These are phyloP conservation scores for Catalaphyllia jardinei DNA, from an alignment of 64 coral and sea anemone species.

Conservation along the genomic window DNA sequence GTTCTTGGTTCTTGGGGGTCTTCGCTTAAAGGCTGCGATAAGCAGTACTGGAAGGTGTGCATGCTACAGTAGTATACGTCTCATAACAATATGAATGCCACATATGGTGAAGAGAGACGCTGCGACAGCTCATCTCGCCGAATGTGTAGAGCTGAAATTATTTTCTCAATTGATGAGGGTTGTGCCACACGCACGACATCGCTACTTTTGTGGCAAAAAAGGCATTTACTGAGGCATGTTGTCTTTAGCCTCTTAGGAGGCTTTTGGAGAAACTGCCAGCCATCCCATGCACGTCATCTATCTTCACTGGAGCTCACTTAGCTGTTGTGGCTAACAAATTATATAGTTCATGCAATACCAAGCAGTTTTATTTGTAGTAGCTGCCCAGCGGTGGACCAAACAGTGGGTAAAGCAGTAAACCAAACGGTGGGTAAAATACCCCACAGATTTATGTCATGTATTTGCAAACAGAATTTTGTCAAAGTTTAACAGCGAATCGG, in stretches of 20 bases:
- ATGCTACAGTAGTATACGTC: conserved; percentile 50
- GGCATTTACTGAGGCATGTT: conserved; percentile 21
- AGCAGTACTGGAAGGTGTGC: conserved; percentile 28
- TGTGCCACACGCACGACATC: conserved; percentile 27
- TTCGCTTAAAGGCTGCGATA: not conserved
- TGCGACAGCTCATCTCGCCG: conserved; percentile 47
- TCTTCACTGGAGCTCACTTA: not conserved
- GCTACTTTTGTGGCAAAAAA: conserved; percentile 36
- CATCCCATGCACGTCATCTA: not conserved
- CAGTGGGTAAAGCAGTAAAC: no score
- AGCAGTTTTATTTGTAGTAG: no score
- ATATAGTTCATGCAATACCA: no score
- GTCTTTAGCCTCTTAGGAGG: conserved; percentile 22
- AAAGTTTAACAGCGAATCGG: no score
- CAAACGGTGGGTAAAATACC: no score
- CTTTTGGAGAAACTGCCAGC: conserved; percentile 1
- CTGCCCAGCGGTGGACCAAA: no score
- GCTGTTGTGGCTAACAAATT: no score
- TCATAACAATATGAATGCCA: conserved; percentile 72
- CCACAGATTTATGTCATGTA: no score
- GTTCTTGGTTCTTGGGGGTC: not conserved
- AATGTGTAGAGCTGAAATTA: not conserved
- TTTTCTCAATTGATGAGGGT: conserved; percentile 3
- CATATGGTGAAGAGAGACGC: conserved; percentile 16
- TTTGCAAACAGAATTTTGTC: no score